A percentile compares a stretch with the other conserved stretches of the same genome.
These are phyloP conservation scores for Conchocele bisecta DNA, from an alignment of 2,888 invertebrate genomes.

Conservation along the genomic window DNA sequence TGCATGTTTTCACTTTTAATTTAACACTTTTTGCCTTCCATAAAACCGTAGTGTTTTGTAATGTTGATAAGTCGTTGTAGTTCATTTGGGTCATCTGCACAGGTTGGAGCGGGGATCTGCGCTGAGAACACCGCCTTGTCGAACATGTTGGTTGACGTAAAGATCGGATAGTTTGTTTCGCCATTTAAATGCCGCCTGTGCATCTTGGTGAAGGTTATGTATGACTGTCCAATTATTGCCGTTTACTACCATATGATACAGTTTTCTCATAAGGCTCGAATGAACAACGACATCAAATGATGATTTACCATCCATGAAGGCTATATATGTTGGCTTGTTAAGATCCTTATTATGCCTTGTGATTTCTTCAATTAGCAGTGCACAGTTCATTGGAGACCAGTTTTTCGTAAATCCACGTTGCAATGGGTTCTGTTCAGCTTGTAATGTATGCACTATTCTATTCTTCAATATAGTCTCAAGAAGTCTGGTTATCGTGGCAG, in stretches of 20 bases:
- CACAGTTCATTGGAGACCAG: background rate
- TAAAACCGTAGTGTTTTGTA: too few relatives aligned
- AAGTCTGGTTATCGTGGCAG: background rate
- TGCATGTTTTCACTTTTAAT: too few relatives aligned
- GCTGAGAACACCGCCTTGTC: conserved; percentile 1
- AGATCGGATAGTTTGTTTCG: background rate
- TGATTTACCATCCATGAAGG: background rate
- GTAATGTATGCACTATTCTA: background rate
- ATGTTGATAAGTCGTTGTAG: too few relatives aligned
- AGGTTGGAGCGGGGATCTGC: background rate
- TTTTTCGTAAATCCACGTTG: conserved; percentile 1
- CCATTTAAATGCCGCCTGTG: background rate
- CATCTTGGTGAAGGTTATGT: background rate
- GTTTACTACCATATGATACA: background rate
- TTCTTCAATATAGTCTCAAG: background rate
- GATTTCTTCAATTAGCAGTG: background rate
- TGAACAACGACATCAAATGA: background rate
- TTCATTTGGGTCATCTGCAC: too few relatives aligned
- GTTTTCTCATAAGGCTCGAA: background rate
- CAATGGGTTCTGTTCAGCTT: background rate
- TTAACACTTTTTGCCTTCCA: too few relatives aligned
- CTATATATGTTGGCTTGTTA: background rate
- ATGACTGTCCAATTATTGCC: background rate
- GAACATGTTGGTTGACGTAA: background rate
- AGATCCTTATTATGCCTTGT: background rate